These are phyloP conservation scores for Propsilocerus akamusi DNA, from an alignment of 1,140 invertebrate genomes.

Conservation along the genomic window DNA sequence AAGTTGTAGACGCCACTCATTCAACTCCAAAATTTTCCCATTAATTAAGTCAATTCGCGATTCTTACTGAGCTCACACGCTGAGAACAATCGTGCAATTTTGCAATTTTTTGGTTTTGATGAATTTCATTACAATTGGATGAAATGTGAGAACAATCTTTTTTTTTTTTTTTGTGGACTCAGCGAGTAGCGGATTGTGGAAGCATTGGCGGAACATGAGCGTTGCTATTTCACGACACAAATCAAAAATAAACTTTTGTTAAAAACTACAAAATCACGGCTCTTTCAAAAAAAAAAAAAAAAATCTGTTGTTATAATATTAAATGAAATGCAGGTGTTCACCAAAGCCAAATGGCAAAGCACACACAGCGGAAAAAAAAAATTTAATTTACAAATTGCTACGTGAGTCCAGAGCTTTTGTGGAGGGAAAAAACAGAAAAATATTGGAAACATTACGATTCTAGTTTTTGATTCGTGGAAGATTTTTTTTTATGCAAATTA, in stretches of 20 bases:
- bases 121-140: background rate
- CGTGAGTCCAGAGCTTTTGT: background rate
- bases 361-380: conserved; percentile 2
- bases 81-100: too few species aligned
- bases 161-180: too few species aligned
- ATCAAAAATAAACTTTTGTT: background rate
- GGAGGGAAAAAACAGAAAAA: background rate
- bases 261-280: conserved; percentile 1
- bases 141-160: too few species aligned
- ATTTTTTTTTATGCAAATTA: too few species aligned
- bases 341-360: conserved; percentile 1
- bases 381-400: conserved; percentile 4
- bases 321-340: conserved; percentile 4
- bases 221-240: background rate
- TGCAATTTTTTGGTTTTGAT: background rate
- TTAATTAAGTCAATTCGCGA: background rate
- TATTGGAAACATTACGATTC: too few species aligned
- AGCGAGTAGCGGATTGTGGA: too few species aligned
- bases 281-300: conserved; percentile 1
- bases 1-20: background rate
- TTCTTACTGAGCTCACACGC: background rate
- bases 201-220: background rate
- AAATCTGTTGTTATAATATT: too few species aligned
- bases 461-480: too few species aligned
- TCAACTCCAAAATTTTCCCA: background rate